These are phyloP conservation scores for Pogonocichla stellata DNA, from an alignment of 2,113 vertebrate species.

Conservation along the genomic window DNA sequence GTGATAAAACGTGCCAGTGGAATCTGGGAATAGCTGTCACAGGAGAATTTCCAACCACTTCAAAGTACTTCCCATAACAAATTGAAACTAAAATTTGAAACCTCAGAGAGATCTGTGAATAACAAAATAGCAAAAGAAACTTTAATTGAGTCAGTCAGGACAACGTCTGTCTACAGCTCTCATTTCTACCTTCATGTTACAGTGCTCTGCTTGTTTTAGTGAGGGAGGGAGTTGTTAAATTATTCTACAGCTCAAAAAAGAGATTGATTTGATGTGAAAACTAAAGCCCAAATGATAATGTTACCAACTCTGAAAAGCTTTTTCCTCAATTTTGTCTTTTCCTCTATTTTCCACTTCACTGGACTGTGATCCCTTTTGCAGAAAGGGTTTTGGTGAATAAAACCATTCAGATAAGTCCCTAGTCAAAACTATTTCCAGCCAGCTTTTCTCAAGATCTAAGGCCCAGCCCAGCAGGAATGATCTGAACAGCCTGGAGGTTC, in stretches of 20 bases:
- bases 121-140: background rate
- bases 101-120: background rate
- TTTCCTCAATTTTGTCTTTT: background rate
- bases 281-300: background rate
- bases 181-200: background rate
- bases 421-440: background rate
- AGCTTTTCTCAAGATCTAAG: background rate
- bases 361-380: background rate
- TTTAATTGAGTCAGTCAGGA: background rate
- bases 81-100: constrained; percentile 24
- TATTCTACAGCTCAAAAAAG: background rate
- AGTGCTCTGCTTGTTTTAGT: background rate
- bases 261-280: background rate
- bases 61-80: constrained; percentile 18
- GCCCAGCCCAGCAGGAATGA: background rate
- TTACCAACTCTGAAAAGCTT: background rate
- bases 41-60: background rate
- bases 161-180: background rate
- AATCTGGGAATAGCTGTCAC: constrained; percentile 7
- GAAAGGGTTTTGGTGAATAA: background rate
- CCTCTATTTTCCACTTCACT: background rate
- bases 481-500: background rate
- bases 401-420: background rate
- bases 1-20: background rate
- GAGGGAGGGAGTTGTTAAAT: background rate